Base-by-base conservation (phyloP, 2,888 invertebrate genomes). In the Metellina segmentata region DNA sequence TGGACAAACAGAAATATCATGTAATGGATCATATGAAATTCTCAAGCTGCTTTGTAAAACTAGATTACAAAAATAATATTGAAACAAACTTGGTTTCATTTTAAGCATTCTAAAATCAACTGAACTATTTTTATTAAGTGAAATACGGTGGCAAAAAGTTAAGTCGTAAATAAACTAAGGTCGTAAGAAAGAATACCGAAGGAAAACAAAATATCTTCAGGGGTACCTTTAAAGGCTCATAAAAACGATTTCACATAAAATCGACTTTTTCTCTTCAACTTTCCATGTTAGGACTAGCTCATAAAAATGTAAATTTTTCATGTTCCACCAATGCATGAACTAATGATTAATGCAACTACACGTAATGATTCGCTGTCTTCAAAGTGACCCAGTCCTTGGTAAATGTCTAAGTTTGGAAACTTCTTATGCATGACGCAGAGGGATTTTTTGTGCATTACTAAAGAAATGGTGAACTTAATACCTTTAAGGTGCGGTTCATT, bases 241-340 rank as follows among this genome's bases (percentile, higher is more conserved):
- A 79, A 79, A 77, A 79, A 79, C 61, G 53, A 79, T 79, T 79
- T 61, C 79, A 19, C 79, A 79, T 79, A 79, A 79, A 79, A 79
- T 34, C 79, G 6, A 9, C 13, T n/a, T 52, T 19, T 19, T 34
- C 75, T 20, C 77, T 51, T 49, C n/a, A 61, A 61, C 19, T 61
- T 79, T 61, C 53, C 13, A 61, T 53, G 61, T n/a, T 13, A 53
- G 20, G 74, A 53, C 81, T 34, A 16, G 83, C 72, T 85, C 83
- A 74, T 85, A 85, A 85, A 85, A 85, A 85, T 85, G 83, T 53
- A 85, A 85, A 85, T 74, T 85, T 82, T 75, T 85, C 83, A 53
- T 85, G 20, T 71, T 74, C 34, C 69, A 20, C 34, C 6, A 13
- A 48, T 16, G 34, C 74, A 53, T 51, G 53, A 72, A 16, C 53